phyloP scores from a whole-genome alignment of 2,113 vertebrate genomes.

The Gymnocephalus cernua region DNA sequence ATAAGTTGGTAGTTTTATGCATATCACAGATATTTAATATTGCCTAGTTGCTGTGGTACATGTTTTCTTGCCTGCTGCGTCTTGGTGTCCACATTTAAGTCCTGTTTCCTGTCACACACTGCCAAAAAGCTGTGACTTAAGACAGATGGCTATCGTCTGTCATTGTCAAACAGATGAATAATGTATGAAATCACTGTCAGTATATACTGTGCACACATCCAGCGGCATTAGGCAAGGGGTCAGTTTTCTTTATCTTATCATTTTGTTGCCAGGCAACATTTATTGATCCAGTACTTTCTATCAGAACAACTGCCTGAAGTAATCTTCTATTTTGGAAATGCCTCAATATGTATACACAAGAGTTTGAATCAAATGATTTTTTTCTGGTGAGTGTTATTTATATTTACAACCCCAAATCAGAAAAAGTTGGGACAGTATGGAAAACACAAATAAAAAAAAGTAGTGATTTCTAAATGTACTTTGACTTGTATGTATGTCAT shows the following conservation, averaged over 20 bases:
- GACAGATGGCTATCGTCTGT: constrained; percentile 32
- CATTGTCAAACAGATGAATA: constrained; percentile 37
- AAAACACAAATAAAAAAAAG: too few species aligned
- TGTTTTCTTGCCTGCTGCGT: not conserved
- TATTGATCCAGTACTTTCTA: constrained; percentile 14
- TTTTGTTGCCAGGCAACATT: constrained; percentile 60
- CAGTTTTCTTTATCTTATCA: constrained; percentile 18
- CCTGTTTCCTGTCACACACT: constrained; percentile 3
- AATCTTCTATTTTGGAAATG: constrained; percentile 34
- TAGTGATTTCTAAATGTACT: too few species aligned
- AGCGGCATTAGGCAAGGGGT: constrained; percentile 35
- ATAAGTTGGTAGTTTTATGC: not conserved
- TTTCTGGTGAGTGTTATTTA: constrained; percentile 5
- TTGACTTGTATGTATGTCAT: too few species aligned
- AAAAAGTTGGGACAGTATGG: too few species aligned
- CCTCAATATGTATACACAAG: constrained; percentile 28
- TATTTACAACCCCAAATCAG: too few species aligned
- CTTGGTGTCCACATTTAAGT: not conserved
- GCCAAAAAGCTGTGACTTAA: constrained; percentile 4
- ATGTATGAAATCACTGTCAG: constrained; percentile 46
- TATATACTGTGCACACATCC: constrained; percentile 19
- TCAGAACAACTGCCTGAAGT: constrained; percentile 24
- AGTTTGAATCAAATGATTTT: not conserved
- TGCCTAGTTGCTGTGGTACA: not conserved
- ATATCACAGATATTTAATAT: not conserved